Evolutionary conservation across 2,797 vertebrate genomes (phyloP).

Genomic region (Rhinogobio ventralis): DNA sequence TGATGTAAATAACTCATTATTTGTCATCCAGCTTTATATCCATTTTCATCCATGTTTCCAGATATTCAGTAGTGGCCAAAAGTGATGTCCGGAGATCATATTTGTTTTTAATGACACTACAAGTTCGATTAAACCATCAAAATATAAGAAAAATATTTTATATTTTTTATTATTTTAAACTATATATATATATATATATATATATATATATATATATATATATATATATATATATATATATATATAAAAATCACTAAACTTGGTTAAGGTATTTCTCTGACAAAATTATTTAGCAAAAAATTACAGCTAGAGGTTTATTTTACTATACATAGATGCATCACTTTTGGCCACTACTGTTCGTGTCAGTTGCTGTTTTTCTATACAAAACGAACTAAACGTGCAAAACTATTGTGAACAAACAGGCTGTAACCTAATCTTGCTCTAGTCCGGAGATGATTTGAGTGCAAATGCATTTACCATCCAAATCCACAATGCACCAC

Average conservation of each 20-base stretch:
- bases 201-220: too few species aligned
- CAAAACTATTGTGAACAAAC: not conserved
- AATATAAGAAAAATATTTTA: too few species aligned
- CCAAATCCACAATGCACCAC: constrained; percentile 21
- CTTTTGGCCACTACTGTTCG: not conserved
- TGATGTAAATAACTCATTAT: not conserved
- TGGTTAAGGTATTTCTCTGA: not conserved
- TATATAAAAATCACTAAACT: not conserved
- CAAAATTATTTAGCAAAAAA: not conserved
- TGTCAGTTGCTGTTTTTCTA: not conserved
- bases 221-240: too few species aligned
- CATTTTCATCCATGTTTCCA: not conserved
- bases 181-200: too few species aligned
- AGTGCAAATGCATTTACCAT: not conserved
- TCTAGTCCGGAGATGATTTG: not conserved
- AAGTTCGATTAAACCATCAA: not conserved
- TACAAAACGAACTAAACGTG: not conserved
- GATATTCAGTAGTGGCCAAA: not conserved
- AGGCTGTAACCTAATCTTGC: not conserved
- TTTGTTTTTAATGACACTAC: not conserved
- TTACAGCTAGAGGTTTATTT: not conserved
- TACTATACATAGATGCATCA: not conserved
- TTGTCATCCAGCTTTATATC: not conserved
- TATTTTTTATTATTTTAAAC: not conserved
- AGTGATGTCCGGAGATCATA: not conserved